phyloP scores from a whole-genome alignment of 2,113 vertebrate genomes.

The Illadopsis cleaveri region DNA sequence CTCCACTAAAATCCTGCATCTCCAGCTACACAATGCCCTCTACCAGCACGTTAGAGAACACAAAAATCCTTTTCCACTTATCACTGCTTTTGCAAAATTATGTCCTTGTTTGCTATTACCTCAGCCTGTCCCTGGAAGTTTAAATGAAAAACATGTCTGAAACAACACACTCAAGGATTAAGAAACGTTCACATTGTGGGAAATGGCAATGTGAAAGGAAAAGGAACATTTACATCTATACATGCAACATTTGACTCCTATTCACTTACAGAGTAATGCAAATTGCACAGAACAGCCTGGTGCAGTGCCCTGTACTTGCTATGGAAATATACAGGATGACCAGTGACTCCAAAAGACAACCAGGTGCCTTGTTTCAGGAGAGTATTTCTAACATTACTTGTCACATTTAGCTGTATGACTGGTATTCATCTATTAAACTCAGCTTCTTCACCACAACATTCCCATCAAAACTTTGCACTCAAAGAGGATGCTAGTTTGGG shows the following conservation, averaged over 20 bases:
- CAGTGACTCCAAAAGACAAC: not conserved
- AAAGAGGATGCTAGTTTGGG: not conserved
- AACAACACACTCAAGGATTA: not conserved
- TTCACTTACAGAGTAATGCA: not conserved
- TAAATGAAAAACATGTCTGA: not conserved
- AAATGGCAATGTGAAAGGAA: not conserved
- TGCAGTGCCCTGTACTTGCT: not conserved
- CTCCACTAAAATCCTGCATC: not conserved
- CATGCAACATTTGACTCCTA: rapidly evolving
- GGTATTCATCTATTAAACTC: not conserved
- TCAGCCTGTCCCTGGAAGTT: not conserved
- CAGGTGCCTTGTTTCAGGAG: not conserved
- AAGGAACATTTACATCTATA: not conserved
- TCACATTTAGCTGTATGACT: not conserved
- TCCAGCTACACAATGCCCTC: constrained; percentile 28
- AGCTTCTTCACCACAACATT: not conserved
- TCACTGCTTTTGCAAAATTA: not conserved
- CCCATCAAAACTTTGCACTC: not conserved
- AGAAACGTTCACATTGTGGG: not conserved
- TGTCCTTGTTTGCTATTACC: not conserved
- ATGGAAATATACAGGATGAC: not conserved
- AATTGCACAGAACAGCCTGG: not conserved
- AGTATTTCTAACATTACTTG: not conserved
- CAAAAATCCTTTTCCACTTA: not conserved
- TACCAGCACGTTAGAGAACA: not conserved